Base-by-base conservation (phyloP, 2,888 invertebrate genomes). In the Bibio marci region DNA sequence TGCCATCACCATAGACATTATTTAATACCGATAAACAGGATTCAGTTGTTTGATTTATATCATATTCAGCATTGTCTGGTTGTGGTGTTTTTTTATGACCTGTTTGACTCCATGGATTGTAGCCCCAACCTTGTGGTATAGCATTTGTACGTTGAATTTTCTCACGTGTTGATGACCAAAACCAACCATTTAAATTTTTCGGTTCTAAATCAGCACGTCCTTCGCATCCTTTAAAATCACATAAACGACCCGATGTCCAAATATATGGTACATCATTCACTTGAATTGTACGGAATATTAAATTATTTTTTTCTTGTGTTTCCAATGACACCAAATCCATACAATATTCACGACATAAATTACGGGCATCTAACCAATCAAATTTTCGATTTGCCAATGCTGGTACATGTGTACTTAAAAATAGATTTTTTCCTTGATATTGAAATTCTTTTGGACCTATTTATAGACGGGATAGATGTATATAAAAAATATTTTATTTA, bases 171-270 rank as follows among this genome's bases (percentile, higher is more conserved):
- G 85, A 82, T 14, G 86, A 86, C 88, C 88, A 90, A 73, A 88
- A 88, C 88, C 88, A 90, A 33, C 88, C 88, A 54, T 76, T 76
- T 46, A 88, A 52, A 53, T 71, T 75, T 63, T 87, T 87, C 45
- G 88, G 88, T 58, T 87, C 86, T 46, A 88, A 68, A 56, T 88
- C 88, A 43, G 72, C 71, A 47, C 88, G 77, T 48, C 78, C 76
- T 58, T 87, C 86, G 61, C 90, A 90, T 43, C 90, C 88, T 57
- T 86, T 86, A 71, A 90, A 90, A 69, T 90, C 88, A 56, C 90
- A 90, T 42, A 88, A 73, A 50, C 88, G 79, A 38, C 88, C 90
- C 5, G 85, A 83, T 12, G 90, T 88, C 88, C 90, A 90, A 55
- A 90, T 90, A 67, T 87, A 90, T 3, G 87, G 86, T 35, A 86